Conservation (phyloP, 2,797 vertebrate genomes). For the Sphenopsis melanotis region DNA sequence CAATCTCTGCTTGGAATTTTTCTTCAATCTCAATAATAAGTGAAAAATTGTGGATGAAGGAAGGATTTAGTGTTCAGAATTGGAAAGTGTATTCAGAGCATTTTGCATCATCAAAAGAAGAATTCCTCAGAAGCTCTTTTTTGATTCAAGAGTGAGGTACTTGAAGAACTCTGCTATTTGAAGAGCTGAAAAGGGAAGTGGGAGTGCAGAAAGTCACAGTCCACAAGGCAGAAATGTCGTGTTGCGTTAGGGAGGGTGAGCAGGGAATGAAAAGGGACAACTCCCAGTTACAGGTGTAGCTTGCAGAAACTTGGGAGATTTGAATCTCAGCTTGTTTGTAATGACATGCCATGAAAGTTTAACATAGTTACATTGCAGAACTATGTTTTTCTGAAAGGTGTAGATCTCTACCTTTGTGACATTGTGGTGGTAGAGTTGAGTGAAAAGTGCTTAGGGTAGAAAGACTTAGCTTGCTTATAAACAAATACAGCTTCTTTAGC, state of each 20-base stretch:
- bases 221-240: background rate
- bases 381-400: background rate
- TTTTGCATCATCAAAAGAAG: background rate
- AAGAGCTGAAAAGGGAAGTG: background rate
- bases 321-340: background rate
- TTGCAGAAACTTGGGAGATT: background rate
- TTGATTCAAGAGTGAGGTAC: background rate
- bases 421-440: background rate
- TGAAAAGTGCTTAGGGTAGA: background rate
- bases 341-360: background rate
- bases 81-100: background rate
- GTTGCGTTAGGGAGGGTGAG: fast-evolving
- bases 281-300: background rate
- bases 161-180: background rate
- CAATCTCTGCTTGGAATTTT: background rate
- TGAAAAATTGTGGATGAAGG: background rate
- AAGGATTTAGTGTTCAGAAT: background rate
- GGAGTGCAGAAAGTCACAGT: background rate
- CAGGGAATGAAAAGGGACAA: background rate
- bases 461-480: background rate
- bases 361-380: background rate
- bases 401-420: background rate
- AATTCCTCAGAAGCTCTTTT: background rate
- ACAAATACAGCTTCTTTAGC: background rate
- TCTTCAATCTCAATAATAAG: background rate